Base-by-base conservation (phyloP, 2,113 vertebrate species). In the Prolemur simus region DNA sequence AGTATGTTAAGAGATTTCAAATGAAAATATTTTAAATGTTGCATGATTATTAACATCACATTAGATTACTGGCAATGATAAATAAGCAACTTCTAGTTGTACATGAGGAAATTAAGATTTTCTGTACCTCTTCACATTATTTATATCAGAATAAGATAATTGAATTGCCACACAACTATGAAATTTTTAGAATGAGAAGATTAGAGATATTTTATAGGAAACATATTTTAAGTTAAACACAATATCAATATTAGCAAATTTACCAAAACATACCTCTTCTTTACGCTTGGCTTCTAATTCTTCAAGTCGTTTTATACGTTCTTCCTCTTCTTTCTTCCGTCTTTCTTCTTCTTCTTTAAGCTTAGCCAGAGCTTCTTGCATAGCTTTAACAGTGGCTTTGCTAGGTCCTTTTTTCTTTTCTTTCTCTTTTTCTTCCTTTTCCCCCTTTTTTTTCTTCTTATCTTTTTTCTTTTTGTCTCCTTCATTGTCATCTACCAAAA, bases 351-450 rank as follows among this genome's bases (percentile, higher is more conserved):
- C 99, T 97, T 99, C 99, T 95, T 99, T 99, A 99, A 99, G 99
- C 97, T 98, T 99, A 97, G 99, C 99, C 97, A 99, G 98, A 13
- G 99, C 99, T 98, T 99, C 99, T 95, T 99, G 99, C 99, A 99
- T 99, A 97, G 99, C 99, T 98, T 99, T 99, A 71, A 99, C 99
- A 0, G 99, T 99, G 63, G 99, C 99, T 98, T 99, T 99, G 96
- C 99, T 99, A 58, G 99, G 99, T 45, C 99, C 99, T 94, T 99
- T 99, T 96, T 99, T 99, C 98, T 99, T 99, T 97, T 99, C 99
- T 96, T 99, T 98, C 68, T 99, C 97, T 97, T 99, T 97, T 96
- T 99, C 98, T 96, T 99, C 98, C 93, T 99, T 98, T 91, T 99
- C 99, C 17, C 97, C 98, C 98, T 99, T 99, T 98, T 99, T 99